Conservation (phyloP, 2,888 invertebrate species). For the Folsomia candida region DNA sequence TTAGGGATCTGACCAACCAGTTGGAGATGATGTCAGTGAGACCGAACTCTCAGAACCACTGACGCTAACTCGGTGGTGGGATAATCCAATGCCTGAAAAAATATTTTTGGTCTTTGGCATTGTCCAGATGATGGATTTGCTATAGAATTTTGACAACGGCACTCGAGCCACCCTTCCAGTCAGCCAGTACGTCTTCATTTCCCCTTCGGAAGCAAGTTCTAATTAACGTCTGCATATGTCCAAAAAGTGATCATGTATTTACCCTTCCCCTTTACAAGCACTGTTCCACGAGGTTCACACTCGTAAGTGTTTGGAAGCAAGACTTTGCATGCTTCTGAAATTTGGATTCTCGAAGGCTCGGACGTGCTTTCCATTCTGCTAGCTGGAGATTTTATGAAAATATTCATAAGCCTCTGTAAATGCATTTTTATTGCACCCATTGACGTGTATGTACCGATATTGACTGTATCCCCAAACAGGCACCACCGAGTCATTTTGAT, state of each 20-base stretch:
- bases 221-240: too few relatives aligned
- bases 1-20: too few relatives aligned
- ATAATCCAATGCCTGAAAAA: too few relatives aligned
- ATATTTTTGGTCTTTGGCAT: conserved; percentile 52
- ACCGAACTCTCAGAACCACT: too few relatives aligned
- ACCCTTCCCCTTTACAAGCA: conserved; percentile 81
- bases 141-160: conserved; percentile 54
- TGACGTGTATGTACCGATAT: conserved; percentile 63
- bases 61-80: too few relatives aligned
- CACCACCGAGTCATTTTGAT: conserved; percentile 86
- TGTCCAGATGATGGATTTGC: conserved; percentile 54
- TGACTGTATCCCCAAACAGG: conserved; percentile 86
- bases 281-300: conserved; percentile 32
- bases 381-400: conserved; percentile 56
- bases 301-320: conserved; percentile 69
- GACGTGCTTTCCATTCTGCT: conserved; percentile 90
- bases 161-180: conserved; percentile 68
- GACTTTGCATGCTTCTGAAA: conserved; percentile 82
- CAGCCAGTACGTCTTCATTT: conserved; percentile 88
- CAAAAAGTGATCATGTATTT: conserved; percentile 49
- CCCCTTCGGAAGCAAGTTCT: conserved; percentile 52
- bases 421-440: background rate
- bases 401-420: background rate
- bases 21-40: too few relatives aligned
- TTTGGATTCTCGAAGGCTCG: conserved; percentile 90